Base-by-base conservation (phyloP, 2,797 vertebrate species). In the Picus viridis region DNA sequence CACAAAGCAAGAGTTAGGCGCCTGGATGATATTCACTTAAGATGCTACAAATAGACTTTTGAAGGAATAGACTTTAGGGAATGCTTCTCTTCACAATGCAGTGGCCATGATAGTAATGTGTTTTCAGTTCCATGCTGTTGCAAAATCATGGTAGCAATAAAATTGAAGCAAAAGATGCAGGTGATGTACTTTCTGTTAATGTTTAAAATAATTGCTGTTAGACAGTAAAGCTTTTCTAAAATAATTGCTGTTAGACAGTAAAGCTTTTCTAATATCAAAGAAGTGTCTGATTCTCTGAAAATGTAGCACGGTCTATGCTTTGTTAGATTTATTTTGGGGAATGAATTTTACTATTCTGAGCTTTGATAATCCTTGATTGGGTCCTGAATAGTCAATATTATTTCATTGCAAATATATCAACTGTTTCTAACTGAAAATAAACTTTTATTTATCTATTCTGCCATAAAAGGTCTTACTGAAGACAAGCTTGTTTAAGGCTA, bases 281-380 rank as follows among this genome's bases (percentile, higher is more conserved):
- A 64, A 59, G 30, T n/a, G 7, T 10, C 22, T 34, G n/a, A 27
- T 56, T 91, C 86, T 89, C 93, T 83, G 80, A 74, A 80, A 61
- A 65, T 18, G 12, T 51, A 64, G 18, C 0, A 0, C 64, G 63
- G 47, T 92, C 89, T 92, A 0, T 81, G 80, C 30, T 27, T 92
- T 95, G 83, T 95, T 53, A 85, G 71, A 83, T 78, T 82, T 83
- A 12, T 87, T 95, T 77, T 72, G 70, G 76, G 56, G 67, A 67
- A 68, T 15, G 24, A 3, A 11, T 72, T 69, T 45, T 14, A 51
- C 8, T 83, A 65, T n/a, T 83, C 32, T 67, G 59, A 86, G 30
- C 45, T 78, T 67, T 85, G 62, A 26, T 81, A 63, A 84, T 87
- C 81, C 69, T 94, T 90, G 39, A 49, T 62, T 83, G 77, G 64